These are phyloP conservation scores for Dryobotodes eremita DNA, from an alignment of 2,888 invertebrate genomes.

Conservation along the genomic window DNA sequence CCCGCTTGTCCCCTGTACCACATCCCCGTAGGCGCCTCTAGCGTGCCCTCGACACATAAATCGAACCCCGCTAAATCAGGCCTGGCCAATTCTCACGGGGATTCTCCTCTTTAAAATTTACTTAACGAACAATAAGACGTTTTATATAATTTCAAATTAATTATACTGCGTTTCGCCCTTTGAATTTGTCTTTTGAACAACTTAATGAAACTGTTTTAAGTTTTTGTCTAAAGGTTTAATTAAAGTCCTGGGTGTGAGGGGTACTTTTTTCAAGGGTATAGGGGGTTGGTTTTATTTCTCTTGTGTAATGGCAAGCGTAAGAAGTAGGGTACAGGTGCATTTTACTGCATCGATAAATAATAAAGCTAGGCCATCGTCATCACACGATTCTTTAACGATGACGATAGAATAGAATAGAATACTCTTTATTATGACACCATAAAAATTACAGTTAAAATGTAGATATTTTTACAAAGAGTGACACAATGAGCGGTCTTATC, in stretches of 20 bases:
- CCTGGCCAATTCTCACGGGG: conserved; percentile 81
- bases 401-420: too few species aligned
- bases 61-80: conserved; percentile 85
- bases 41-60: conserved; percentile 84
- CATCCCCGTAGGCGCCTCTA: conserved; percentile 68
- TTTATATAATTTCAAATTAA: conserved; percentile 68
- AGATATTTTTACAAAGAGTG: too few species aligned
- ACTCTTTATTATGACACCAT: too few species aligned
- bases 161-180: conserved; percentile 45
- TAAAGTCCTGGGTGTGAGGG: conserved; percentile 6
- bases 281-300: neutral
- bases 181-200: conserved; percentile 44
- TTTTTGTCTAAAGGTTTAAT: conserved; percentile 35
- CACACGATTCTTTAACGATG: neutral
- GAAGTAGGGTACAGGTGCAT: neutral
- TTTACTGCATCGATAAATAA: neutral
- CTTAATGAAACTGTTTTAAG: conserved; percentile 49
- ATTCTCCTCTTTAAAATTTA: conserved; percentile 81
- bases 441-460: too few species aligned
- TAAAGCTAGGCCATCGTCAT: neutral
- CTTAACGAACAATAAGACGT: conserved; percentile 77
- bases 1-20: conserved; percentile 55
- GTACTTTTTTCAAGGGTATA: neutral
- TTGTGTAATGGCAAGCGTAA: too few species aligned
- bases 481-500: too few species aligned